A percentile compares a stretch with the other conserved stretches of the same genome.
Conservation (phyloP, 92 coral and sea anemone species). For the Hydrozoanthus gracilis region DNA sequence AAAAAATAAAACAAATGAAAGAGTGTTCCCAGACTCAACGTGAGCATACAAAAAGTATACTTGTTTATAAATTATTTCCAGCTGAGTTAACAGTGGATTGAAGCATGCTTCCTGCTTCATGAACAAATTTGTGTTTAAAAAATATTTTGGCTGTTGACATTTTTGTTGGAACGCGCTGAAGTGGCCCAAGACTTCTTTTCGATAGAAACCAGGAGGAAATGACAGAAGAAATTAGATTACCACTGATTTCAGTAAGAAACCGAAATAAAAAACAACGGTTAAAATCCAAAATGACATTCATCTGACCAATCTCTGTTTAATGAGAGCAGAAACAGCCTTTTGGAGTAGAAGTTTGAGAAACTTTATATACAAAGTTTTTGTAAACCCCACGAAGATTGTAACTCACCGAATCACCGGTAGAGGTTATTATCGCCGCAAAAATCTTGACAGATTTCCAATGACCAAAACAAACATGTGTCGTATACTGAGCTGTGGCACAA, state of each 20-base stretch:
- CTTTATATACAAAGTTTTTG: neutral
- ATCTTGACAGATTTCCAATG: neutral
- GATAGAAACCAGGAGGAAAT: neutral
- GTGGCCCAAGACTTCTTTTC: neutral
- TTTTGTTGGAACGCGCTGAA: constrained; percentile 9
- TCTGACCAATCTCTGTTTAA: neutral
- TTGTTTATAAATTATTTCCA: too few species aligned
- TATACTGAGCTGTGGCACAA: neutral
- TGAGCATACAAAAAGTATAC: too few species aligned
- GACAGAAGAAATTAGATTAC: neutral
- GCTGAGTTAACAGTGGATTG: too few species aligned
- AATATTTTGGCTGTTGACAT: too few species aligned
- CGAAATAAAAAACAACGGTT: neutral
- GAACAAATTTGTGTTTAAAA: too few species aligned
- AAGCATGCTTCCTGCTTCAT: too few species aligned
- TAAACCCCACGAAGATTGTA: neutral
- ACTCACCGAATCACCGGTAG: neutral
- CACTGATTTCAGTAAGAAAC: neutral
- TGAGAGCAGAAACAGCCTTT: neutral
- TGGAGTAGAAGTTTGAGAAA: neutral
- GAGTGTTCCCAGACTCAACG: too few species aligned
- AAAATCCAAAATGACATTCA: neutral
- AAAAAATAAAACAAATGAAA: too few species aligned
- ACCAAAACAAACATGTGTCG: neutral
- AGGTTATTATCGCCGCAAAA: neutral